A percentile compares a stretch with the other conserved stretches of the same genome.
Evolutionary conservation across 1,140 invertebrate species (phyloP).

Genomic region (Pomacea maculata): DNA sequence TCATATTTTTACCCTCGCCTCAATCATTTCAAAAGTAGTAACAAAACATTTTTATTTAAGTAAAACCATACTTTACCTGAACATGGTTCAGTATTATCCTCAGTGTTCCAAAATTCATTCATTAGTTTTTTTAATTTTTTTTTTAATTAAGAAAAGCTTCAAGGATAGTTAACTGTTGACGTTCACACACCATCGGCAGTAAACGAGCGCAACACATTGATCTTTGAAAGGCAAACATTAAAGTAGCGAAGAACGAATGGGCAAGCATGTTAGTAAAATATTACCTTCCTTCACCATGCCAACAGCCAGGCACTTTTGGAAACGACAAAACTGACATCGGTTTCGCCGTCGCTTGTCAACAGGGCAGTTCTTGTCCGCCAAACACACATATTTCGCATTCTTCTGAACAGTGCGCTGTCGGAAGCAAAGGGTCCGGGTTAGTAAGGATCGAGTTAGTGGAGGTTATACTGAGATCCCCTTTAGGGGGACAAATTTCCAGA

Average conservation of each 20-base stretch:
- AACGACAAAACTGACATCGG: constrained; percentile 97
- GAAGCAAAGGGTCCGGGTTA: constrained; percentile 23
- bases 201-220: no score
- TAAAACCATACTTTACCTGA: no score
- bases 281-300: constrained; percentile 97
- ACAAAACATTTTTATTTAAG: no score
- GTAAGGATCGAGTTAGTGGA: constrained; percentile 3
- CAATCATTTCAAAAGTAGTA: no score
- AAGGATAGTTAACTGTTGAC: no score
- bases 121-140: neutral
- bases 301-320: constrained; percentile 97
- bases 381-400: constrained; percentile 97
- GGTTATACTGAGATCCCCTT: neutral
- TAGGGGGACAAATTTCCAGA: neutral
- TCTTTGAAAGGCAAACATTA: no score
- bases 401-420: constrained; percentile 93
- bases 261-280: neutral
- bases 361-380: constrained; percentile 96
- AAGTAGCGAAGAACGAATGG: neutral
- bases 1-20: no score
- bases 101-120: neutral
- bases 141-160: neutral
- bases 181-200: no score
- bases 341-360: constrained; percentile 98
- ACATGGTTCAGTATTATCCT: no score